Percentiles rank a stretch among this genome's conserved stretches.
Conservation (phyloP, 2,797 vertebrate species). For the Diceros bicornis region DNA sequence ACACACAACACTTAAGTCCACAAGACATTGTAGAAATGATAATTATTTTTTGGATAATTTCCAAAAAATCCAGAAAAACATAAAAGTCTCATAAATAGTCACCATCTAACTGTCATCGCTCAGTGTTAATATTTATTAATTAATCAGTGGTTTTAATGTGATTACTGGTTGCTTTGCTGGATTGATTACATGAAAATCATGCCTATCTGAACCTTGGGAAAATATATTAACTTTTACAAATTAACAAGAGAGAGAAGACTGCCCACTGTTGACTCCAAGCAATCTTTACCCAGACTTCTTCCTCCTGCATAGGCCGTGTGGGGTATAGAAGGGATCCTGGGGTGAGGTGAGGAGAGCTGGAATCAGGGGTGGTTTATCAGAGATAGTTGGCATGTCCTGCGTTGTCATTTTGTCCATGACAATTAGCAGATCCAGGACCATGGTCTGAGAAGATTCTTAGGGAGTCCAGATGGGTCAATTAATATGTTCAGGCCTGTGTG, state of each 20-base stretch:
- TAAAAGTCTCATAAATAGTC: background rate
- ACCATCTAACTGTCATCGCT: background rate
- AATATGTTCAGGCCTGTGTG: background rate
- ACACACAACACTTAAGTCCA: background rate
- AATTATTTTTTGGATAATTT: background rate
- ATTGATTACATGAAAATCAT: background rate
- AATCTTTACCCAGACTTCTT: background rate
- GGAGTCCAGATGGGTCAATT: background rate
- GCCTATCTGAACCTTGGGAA: background rate
- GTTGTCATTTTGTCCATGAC: background rate
- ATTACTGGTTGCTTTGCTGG: background rate
- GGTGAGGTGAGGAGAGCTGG: background rate
- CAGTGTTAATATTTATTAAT: background rate
- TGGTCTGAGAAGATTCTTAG: background rate
- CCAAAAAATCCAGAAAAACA: background rate
- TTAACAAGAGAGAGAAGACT: background rate
- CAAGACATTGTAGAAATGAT: background rate
- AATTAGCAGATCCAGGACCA: background rate
- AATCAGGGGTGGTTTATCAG: background rate
- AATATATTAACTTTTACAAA: background rate
- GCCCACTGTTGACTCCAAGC: rapidly evolving
- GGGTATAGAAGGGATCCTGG: background rate
- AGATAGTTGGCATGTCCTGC: background rate
- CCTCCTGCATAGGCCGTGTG: rapidly evolving
- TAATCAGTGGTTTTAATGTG: background rate